Percentiles rank a stretch among this genome's conserved stretches.
Evolutionary conservation across 2,797 vertebrate genomes (phyloP).

Genomic region (Acanthis flammea): DNA sequence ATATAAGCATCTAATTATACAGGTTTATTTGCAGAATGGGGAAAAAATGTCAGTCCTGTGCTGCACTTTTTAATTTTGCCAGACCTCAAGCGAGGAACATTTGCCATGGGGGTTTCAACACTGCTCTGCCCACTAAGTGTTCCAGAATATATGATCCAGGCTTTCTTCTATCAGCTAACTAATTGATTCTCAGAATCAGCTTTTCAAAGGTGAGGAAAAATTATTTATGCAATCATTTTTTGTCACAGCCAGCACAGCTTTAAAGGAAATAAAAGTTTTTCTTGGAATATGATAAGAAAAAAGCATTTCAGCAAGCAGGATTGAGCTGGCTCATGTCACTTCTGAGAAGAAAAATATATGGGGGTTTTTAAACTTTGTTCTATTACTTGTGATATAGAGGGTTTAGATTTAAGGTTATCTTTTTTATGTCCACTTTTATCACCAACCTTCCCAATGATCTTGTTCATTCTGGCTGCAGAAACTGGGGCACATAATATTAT

Average conservation of each 20-base stretch:
- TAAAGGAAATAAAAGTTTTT: slow-evolving; percentile 23
- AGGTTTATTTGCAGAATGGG: background rate
- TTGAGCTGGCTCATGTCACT: background rate
- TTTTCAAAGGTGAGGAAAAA: slow-evolving; percentile 53
- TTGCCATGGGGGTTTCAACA: background rate
- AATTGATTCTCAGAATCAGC: slow-evolving; percentile 44
- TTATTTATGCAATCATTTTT: slow-evolving; percentile 30
- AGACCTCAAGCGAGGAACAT: background rate
- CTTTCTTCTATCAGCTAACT: slow-evolving; percentile 31
- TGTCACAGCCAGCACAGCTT: slow-evolving; percentile 25
- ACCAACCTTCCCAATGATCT: background rate
- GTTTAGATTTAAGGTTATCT: slow-evolving; percentile 38
- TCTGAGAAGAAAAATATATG: background rate
- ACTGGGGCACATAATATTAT: background rate
- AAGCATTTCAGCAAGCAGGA: background rate
- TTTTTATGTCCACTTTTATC: background rate
- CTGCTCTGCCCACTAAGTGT: background rate
- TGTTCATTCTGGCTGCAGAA: slow-evolving; percentile 14
- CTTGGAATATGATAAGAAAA: background rate
- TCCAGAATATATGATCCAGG: background rate
- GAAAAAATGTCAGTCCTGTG: background rate
- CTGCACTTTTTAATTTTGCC: background rate
- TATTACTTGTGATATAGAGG: background rate
- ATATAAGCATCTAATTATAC: slow-evolving; percentile 3
- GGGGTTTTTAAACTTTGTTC: background rate